Evolutionary conservation across 2,113 vertebrate species (phyloP).

Genomic region (Rhinichthys klamathensis): DNA sequence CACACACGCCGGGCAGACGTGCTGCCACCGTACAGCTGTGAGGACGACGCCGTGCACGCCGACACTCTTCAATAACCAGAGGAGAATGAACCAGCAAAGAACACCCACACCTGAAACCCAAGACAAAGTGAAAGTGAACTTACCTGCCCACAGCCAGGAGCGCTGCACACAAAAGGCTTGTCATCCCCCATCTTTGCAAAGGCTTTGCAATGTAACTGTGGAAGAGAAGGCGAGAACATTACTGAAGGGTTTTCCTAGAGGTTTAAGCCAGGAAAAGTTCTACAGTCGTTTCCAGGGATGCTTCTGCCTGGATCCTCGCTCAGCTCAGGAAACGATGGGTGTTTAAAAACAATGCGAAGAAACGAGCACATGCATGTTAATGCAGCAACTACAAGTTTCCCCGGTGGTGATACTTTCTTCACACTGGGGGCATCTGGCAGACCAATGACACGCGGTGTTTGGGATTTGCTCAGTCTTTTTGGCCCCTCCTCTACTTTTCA

Average conservation of each 20-base stretch:
- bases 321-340: conserved; percentile 71
- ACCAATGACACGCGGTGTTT: conserved; percentile 70
- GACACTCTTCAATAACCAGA: background rate
- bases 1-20: conserved; percentile 3
- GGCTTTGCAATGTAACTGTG: conserved; percentile 80
- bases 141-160: conserved; percentile 98
- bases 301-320: conserved; percentile 69
- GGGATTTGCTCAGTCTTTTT: conserved; percentile 62
- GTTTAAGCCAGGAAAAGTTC: conserved; percentile 44
- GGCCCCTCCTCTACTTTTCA: conserved; percentile 49
- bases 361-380: conserved; percentile 70
- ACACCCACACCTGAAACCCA: conserved; percentile 54
- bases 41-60: background rate
- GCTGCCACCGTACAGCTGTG: background rate
- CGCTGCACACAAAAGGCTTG: conserved; percentile 95
- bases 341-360: conserved; percentile 79
- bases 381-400: conserved; percentile 76
- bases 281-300: conserved; percentile 65
- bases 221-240: conserved; percentile 78
- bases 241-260: conserved; percentile 47
- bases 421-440: conserved; percentile 66
- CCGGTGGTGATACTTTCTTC: conserved; percentile 80
- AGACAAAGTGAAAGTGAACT: conserved; percentile 63
- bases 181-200: conserved; percentile 95
- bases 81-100: background rate